Conservation (phyloP, 2,113 vertebrate species). For the Taurulus bubalis region DNA sequence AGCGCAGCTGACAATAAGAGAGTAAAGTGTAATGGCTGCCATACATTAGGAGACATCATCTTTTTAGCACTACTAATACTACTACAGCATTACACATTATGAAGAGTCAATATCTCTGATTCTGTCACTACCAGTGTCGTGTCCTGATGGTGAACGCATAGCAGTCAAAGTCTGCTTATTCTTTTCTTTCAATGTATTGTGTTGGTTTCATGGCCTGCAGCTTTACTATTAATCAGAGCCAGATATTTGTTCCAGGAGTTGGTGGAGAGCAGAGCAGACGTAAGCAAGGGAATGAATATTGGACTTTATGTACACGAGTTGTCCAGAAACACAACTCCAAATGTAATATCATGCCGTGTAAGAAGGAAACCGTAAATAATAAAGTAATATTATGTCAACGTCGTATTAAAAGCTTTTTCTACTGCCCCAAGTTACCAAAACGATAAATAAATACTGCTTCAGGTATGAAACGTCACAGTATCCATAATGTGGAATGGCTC, state of each 20-base stretch:
- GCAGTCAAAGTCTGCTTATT: neutral
- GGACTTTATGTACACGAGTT: neutral
- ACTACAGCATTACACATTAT: neutral
- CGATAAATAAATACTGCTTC: neutral
- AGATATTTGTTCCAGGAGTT: neutral
- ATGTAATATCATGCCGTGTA: neutral
- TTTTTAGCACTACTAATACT: neutral
- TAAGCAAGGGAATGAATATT: neutral
- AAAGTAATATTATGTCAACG: neutral
- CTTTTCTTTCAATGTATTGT: neutral
- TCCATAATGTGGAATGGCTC: neutral
- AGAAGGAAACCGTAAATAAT: neutral
- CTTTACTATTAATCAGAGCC: neutral
- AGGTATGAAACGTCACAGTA: neutral
- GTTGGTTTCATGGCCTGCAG: neutral
- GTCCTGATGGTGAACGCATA: too few species aligned
- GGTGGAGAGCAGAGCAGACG: neutral
- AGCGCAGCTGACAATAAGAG: neutral
- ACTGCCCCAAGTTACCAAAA: neutral
- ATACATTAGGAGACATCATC: neutral
- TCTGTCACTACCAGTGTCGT: too few species aligned
- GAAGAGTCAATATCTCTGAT: neutral
- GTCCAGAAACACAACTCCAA: neutral
- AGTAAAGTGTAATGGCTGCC: neutral
- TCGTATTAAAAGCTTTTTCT: neutral